phyloP scores from a whole-genome alignment of 2,797 vertebrate genomes.

The Amblyraja radiata region DNA sequence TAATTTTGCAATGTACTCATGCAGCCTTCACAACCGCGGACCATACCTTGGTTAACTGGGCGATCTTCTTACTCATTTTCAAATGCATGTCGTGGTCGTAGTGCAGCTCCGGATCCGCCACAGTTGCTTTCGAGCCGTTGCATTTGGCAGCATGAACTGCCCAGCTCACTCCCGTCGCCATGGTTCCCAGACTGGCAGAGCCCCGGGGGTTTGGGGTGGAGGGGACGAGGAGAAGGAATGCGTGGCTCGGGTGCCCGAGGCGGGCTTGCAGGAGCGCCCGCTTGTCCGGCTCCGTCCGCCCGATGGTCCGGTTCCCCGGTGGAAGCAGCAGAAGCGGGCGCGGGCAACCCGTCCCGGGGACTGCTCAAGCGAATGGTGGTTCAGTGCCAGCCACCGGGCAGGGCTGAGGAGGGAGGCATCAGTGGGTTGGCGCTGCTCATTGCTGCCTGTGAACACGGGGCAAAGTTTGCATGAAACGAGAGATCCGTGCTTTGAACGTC shows the following conservation, averaged over 20 bases:
- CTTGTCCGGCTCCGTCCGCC: slow-evolving; percentile 28
- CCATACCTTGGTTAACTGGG: slow-evolving; percentile 93
- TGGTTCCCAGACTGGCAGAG: slow-evolving; percentile 46
- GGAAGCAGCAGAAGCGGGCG: not conserved
- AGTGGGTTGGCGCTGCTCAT: slow-evolving; percentile 55
- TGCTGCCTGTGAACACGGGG: slow-evolving; percentile 47
- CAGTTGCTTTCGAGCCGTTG: slow-evolving; percentile 67
- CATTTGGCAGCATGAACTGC: slow-evolving; percentile 51
- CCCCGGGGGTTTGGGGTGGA: not conserved
- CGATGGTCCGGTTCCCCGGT: slow-evolving; percentile 46
- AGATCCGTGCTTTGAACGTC: not conserved
- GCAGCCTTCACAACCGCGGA: not conserved
- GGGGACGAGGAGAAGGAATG: not conserved
- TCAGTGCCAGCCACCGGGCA: not conserved
- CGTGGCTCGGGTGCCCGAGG: not conserved
- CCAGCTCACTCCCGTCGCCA: slow-evolving; percentile 80
- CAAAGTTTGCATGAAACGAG: slow-evolving; percentile 22
- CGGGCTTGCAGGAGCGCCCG: not conserved
- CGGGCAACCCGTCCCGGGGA: not conserved
- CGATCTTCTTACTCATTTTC: slow-evolving; percentile 98
- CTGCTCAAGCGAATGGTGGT: not conserved
- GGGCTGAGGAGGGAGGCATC: slow-evolving; percentile 49
- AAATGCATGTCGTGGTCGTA: slow-evolving; percentile 74
- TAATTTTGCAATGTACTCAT: not conserved
- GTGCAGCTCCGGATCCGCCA: slow-evolving; percentile 59